phyloP scores from a whole-genome alignment of 2,113 vertebrate species.

The Dissostichus mawsoni region DNA sequence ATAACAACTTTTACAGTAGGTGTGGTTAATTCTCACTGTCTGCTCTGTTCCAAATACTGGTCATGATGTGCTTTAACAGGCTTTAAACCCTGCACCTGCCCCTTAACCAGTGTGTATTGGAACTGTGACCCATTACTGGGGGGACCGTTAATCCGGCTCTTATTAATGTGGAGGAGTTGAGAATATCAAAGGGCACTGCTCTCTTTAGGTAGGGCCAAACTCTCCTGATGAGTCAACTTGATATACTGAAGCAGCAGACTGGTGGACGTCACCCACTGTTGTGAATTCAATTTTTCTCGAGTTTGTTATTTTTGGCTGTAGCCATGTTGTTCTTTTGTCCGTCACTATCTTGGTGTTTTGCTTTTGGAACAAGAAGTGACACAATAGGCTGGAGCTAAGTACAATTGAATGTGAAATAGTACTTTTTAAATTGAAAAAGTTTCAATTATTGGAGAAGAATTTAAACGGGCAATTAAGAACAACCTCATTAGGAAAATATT shows the following conservation, averaged over 20 bases:
- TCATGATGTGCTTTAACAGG: constrained; percentile 7
- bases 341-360: too few relatives aligned
- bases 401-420: too few relatives aligned
- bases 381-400: too few relatives aligned
- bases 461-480: too few relatives aligned
- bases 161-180: constrained; percentile 1
- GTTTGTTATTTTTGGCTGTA: too few relatives aligned
- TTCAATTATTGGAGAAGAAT: too few relatives aligned
- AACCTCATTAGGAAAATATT: too few relatives aligned
- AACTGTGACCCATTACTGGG: constrained; percentile 7
- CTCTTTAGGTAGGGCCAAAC: background rate
- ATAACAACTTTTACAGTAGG: constrained; percentile 1
- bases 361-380: too few relatives aligned
- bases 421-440: too few relatives aligned
- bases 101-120: constrained; percentile 11
- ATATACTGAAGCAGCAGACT: background rate
- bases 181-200: background rate
- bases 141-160: background rate
- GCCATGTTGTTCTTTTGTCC: too few relatives aligned
- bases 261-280: too few relatives aligned
- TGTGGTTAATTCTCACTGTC: constrained; percentile 1
- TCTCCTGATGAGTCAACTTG: constrained; percentile 10
- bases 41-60: constrained; percentile 10
- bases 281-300: too few relatives aligned
- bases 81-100: constrained; percentile 20